A percentile compares a stretch with the other conserved stretches of the same genome.
Evolutionary conservation across 2,113 vertebrate species (phyloP).

Genomic region (Tetrax tetrax): DNA sequence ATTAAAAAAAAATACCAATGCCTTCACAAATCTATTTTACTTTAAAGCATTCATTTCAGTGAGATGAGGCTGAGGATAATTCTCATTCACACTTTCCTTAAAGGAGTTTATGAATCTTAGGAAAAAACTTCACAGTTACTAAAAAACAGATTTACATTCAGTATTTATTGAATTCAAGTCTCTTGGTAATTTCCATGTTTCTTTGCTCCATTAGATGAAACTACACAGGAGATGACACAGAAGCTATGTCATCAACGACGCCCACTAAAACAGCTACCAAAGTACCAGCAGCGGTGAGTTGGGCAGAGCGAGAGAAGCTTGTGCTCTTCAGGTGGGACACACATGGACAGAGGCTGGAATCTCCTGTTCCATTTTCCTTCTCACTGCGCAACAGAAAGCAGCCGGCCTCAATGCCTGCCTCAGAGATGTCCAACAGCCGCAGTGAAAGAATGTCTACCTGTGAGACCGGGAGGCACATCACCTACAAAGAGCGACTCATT

Average conservation of each 20-base stretch:
- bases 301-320: not conserved
- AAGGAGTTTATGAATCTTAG: not conserved
- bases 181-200: not conserved
- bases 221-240: not conserved
- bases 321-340: not conserved
- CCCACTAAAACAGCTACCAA: not conserved
- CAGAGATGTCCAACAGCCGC: not conserved
- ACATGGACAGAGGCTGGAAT: accelerated
- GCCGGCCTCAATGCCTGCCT: not conserved
- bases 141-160: not conserved
- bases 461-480: accelerated
- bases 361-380: not conserved
- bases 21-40: not conserved
- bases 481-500: not conserved
- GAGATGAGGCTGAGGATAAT: not conserved
- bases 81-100: conserved; percentile 6
- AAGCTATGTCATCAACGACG: not conserved
- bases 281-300: not conserved
- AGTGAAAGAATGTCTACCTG: not conserved
- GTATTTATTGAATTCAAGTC: not conserved
- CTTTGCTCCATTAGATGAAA: not conserved
- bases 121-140: not conserved
- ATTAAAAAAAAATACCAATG: not conserved
- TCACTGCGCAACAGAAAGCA: not conserved
- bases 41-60: not conserved